These are phyloP conservation scores for Chromobotia macracanthus DNA, from an alignment of 2,797 vertebrate species.

Conservation along the genomic window DNA sequence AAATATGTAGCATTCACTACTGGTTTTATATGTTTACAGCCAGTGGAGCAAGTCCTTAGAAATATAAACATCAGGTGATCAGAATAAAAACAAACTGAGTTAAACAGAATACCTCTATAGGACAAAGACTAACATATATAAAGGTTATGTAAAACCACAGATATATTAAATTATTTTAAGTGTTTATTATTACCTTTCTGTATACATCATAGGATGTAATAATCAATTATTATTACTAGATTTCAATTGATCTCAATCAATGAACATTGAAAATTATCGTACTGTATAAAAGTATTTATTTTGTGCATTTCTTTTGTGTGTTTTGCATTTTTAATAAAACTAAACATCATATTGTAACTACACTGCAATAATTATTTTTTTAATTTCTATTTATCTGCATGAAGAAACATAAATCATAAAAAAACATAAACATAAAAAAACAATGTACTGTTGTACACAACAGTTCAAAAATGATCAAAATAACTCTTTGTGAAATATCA, in stretches of 20 bases:
- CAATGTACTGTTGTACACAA: not conserved
- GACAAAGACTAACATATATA: not conserved
- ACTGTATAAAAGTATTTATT: not conserved
- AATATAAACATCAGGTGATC: not conserved
- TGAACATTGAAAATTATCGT: not conserved
- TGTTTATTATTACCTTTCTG: not conserved
- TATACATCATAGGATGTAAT: not conserved
- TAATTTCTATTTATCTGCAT: too few relatives aligned
- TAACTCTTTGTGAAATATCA: too few relatives aligned
- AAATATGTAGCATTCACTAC: constrained; percentile 52
- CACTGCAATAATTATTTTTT: not conserved
- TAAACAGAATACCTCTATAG: too few relatives aligned
- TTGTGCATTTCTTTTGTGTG: too few relatives aligned
- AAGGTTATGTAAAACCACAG: not conserved
- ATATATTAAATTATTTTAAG: not conserved
- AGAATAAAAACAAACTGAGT: too few relatives aligned
- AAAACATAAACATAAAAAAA: too few relatives aligned
- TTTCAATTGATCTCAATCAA: not conserved
- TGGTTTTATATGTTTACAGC: constrained; percentile 46
- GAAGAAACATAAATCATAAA: too few relatives aligned
- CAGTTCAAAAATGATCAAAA: too few relatives aligned
- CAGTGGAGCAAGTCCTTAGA: constrained; percentile 9
- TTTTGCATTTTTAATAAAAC: not conserved
- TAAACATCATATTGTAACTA: too few relatives aligned
- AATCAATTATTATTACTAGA: not conserved